Conservation (phyloP, 2,888 invertebrate genomes). For the Tetanocera ferruginea region DNA sequence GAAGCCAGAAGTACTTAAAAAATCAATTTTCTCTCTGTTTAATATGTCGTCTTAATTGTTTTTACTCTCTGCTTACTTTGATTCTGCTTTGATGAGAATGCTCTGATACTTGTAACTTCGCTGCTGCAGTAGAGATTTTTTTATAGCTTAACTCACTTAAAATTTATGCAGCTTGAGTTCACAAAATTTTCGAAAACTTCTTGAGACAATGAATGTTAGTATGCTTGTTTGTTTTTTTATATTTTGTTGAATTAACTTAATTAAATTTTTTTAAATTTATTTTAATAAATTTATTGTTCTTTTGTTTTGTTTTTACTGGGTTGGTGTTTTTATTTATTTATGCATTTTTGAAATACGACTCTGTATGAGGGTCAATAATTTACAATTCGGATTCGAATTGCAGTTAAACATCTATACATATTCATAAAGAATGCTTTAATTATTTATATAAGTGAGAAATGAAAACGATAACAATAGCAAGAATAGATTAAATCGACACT, state of each 20-base stretch:
- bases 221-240: neutral
- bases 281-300: neutral
- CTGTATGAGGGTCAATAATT: slow-evolving; percentile 3
- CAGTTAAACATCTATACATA: no score
- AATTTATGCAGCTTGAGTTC: no score
- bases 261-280: neutral
- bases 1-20: neutral
- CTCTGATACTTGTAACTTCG: neutral
- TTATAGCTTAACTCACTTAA: neutral
- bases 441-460: no score
- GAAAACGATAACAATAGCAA: no score
- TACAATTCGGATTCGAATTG: neutral
- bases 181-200: no score
- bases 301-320: neutral
- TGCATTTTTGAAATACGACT: slow-evolving; percentile 3
- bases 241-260: neutral
- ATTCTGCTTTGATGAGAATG: neutral
- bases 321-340: neutral
- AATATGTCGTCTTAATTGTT: neutral
- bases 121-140: neutral
- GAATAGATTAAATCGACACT: no score
- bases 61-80: neutral
- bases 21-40: neutral
- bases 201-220: no score
- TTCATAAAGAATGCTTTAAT: no score